Base-by-base conservation (phyloP, 2,888 invertebrate genomes). In the Trachelus iudaicus region DNA sequence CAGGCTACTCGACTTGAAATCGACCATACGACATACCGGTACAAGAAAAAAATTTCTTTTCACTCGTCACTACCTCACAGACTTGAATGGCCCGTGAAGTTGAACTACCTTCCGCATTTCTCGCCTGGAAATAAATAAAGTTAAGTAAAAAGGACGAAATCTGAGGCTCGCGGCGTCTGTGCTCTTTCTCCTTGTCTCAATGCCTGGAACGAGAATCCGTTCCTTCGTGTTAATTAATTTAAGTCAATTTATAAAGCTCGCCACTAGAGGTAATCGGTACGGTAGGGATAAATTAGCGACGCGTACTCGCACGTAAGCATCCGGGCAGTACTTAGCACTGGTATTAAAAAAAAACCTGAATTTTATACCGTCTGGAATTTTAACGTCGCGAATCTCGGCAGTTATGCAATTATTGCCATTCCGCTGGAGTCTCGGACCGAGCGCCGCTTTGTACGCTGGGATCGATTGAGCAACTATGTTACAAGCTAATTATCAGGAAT, bases 401-500 rank as follows among this genome's bases (percentile, higher is more conserved):
- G 82, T 82, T 85, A 82, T 77, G 76, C 80, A 79, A 85, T 81
- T 80, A 79, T 68, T 77, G 77, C 77, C 75, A 75, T 81, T 84
- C 81, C 78, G 71, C 77, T 79, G 56, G 23, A 56, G 56, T 56
- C 56, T 23, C 9, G 9, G 77, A 76, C 75, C 73, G 77, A 78
- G 40, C 73, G 23, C 33, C 56, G 69, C 31, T 12, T 23, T 80
- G 85, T 82, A 87, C 86, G 85, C 80, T 84, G 82, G 83, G 81
- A 84, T 85, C 85, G 85, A 81, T 82, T 81, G 81, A 83, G 83
- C 83, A 87, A 85, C 84, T 84, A 85, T 80, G 84, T 86, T 87
- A 85, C 85, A 86, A 81, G 83, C 82, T 84, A 86, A 86, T 88
- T 86, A 84, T 85, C 76, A 83, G 84, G 83, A 88, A 86, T 88